Evolutionary conservation across 2,113 vertebrate genomes (phyloP), one percentile per base, ranked within the genome.

Genomic region (Tupaia tana): DNA sequence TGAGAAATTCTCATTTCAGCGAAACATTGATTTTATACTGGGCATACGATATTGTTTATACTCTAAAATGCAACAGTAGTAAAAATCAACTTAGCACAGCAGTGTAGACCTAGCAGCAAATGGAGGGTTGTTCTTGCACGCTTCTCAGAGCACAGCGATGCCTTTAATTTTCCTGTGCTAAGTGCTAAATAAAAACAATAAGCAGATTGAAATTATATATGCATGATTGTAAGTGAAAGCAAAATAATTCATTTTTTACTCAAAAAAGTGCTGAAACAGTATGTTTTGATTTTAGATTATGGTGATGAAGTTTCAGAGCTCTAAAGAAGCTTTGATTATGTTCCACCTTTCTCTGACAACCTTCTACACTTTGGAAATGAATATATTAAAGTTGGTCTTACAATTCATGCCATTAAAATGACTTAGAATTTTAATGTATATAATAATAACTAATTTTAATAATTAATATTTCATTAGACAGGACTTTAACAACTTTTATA

Each of bases 161-260:
- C 70, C 86, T 95, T 84, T 75, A 90, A 80, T 94, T 97, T 97
- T 81, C 80, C 67, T 90, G 61, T 85, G 20, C 24, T 90, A 91
- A 85, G 18, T 91, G 69, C 86, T 96, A 94, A 96, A 95, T 94
- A 88, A 89, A 95, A 93, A 94, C 83, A 97, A 88, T 90, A 96
- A 95, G 18, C 52, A 96, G 74, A 64, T 86, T 90, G 9, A 95
- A 97, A 96, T 96, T 95, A 95, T 94, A n/a, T 86, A 90, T 18
- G 9, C 16, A 29, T 94, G 63, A 86, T 93, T 98, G 80, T 95
- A 97, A 95, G 18, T 86, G n/a, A 97, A 94, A 58, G 56, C 56
- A 86, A 97, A 95, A 85, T 56, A 86, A 96, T 92, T 97, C 87
- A 89, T 93, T 70, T 91, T 87, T 43, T 75, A 92, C 82, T 70